Conservation (phyloP, 2,797 vertebrate genomes). For the Sebastes flavidus region DNA sequence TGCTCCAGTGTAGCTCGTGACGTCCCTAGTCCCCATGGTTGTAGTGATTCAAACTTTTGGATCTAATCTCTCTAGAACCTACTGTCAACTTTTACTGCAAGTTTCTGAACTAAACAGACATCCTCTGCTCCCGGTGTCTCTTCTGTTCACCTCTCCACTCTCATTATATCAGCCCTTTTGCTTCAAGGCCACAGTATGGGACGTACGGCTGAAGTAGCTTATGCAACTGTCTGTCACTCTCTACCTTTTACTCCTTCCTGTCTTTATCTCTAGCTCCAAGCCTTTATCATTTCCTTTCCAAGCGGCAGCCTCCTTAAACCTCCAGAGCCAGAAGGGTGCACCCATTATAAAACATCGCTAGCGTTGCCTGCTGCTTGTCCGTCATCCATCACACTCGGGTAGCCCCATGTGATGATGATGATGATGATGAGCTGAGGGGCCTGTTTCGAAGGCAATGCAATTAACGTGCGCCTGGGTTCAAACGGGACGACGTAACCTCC, state of each 20-base stretch:
- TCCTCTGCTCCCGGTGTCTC: background rate
- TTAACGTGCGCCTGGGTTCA: slow-evolving; percentile 19
- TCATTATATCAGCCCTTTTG: background rate
- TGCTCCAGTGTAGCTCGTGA: too few relatives aligned
- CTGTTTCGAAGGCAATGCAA: background rate
- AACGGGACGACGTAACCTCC: slow-evolving; percentile 26
- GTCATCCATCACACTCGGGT: background rate
- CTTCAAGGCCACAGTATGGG: slow-evolving; percentile 6
- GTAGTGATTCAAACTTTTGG: background rate
- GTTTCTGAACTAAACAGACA: background rate
- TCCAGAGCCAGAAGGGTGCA: background rate
- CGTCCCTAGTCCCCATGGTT: background rate
- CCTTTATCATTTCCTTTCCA: background rate
- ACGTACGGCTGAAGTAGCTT: slow-evolving; percentile 12
- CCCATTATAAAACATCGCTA: background rate
- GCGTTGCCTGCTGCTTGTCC: background rate
- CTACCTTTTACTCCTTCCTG: background rate
- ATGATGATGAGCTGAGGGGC: background rate
- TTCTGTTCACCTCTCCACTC: background rate
- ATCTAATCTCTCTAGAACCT: background rate
- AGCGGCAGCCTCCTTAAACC: background rate
- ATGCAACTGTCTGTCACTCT: slow-evolving; percentile 14
- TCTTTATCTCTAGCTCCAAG: background rate
- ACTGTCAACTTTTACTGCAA: background rate
- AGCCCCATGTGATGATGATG: background rate